phyloP scores from a whole-genome alignment of 2,113 vertebrate species.

The Pelvicachromis taeniatus region DNA sequence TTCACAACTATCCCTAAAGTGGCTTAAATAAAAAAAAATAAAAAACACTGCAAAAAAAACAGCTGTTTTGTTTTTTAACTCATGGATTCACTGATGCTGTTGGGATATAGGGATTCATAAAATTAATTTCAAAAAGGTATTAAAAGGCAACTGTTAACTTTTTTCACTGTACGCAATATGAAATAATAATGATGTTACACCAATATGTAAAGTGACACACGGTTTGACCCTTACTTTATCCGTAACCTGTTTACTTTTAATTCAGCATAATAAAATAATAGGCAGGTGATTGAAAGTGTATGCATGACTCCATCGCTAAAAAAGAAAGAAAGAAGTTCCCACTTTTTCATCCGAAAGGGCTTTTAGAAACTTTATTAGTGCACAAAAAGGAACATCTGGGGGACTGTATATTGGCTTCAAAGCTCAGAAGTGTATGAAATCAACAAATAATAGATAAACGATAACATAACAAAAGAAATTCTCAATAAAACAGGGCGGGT shows the following conservation, averaged over 20 bases:
- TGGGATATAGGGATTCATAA: not conserved
- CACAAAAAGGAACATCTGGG: not conserved
- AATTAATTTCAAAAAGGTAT: not conserved
- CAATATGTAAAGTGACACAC: not conserved
- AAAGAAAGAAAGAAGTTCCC: not conserved
- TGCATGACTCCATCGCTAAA: not conserved
- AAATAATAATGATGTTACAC: not conserved
- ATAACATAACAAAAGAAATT: not conserved
- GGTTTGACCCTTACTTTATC: not conserved
- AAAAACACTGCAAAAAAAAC: no score
- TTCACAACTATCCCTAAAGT: not conserved
- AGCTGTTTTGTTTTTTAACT: not conserved
- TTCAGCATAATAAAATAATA: not conserved
- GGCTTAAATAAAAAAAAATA: not conserved
- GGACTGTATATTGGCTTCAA: not conserved
- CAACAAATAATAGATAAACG: not conserved
- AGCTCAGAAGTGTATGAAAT: not conserved
- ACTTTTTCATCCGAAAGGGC: not conserved
- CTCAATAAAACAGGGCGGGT: not conserved
- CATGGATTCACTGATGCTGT: not conserved
- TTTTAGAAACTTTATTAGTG: not conserved
- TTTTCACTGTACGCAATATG: not conserved
- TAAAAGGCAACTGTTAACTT: not conserved
- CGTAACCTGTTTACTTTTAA: not conserved
- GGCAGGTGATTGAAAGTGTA: not conserved